Evolutionary conservation across 37 sponge, comb jelly and placozoan genomes (phyloP), one percentile per base, ranked within the genome.

Genomic region (Dysidea cf. avara): DNA sequence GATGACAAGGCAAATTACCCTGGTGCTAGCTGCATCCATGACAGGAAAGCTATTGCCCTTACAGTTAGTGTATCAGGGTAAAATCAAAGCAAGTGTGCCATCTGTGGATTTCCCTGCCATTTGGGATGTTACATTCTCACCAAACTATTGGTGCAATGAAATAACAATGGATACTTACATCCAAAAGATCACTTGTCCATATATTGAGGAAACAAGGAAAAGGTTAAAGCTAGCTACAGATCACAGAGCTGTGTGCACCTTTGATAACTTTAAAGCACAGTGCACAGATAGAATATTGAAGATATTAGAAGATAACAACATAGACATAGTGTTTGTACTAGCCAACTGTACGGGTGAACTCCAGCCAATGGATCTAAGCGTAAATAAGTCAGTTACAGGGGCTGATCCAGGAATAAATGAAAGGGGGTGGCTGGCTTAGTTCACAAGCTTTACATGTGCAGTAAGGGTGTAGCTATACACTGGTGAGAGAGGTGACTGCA

Each of bases 1-100:
- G 87, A 70, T 40, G 87, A 86, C 55, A 80, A 79, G 81, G 63
- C 87, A 80, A 48, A 75, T 85, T 29, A 85, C 86, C 43, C 80
- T 75, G 26, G 74, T 85, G 20, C 64, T 86, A 29, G 68, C 31
- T 53, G 64, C 65, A 26, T 63, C 87, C 24, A 29, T 67, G 7
- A 26, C 71, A 56, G 88, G 82, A 20, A 37, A 75, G n/a, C 81
- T 81, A 33, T 73, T 81, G 40, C 88, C 86, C 1, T 6, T 56
- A 39, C 86, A 78, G 40, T 61, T 85, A 3, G 66, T 86, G 18
- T 79, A 86, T 52, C 18, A 59, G 53, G 80, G 86, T 17, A 86
- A 59, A 58, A 79, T 80, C 54, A 3, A 14, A 13, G 43, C 40
- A 25, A 68, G 86, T 39, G 66, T 66, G 37, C 86, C 80, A 24